These are phyloP conservation scores for Ephialtes manifestator DNA, from an alignment of 2,888 invertebrate species.

Conservation along the genomic window DNA sequence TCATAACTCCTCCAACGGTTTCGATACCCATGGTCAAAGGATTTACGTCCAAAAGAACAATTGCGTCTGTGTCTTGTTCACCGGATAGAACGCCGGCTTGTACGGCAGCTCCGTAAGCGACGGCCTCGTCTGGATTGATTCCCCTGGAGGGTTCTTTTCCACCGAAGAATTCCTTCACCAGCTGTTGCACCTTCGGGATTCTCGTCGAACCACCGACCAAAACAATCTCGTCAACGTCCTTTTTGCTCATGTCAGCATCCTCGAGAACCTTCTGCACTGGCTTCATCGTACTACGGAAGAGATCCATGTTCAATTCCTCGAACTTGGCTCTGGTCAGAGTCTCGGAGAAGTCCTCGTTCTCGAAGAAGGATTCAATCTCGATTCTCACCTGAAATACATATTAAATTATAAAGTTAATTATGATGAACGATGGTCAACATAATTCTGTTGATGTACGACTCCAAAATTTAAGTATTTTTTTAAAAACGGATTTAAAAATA, in stretches of 20 bases:
- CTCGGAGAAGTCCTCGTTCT: slow-evolving; percentile 99
- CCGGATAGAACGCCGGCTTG: slow-evolving; percentile 99
- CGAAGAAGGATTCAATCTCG: slow-evolving; percentile 99
- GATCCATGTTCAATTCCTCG: slow-evolving; percentile 97
- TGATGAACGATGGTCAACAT: not conserved
- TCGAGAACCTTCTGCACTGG: slow-evolving; percentile 95
- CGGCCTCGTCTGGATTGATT: slow-evolving; percentile 99
- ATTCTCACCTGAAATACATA: slow-evolving; percentile 91
- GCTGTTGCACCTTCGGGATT: slow-evolving; percentile 98
- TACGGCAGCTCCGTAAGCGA: slow-evolving; percentile 99
- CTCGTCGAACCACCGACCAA: slow-evolving; percentile 99
- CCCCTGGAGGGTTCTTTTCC: slow-evolving; percentile 99
- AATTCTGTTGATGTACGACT: not conserved
- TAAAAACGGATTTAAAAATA: no score
- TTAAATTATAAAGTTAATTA: slow-evolving; percentile 8
- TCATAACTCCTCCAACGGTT: slow-evolving; percentile 99
- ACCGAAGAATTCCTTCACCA: slow-evolving; percentile 97
- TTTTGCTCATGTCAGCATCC: slow-evolving; percentile 99
- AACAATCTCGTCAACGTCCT: slow-evolving; percentile 99
- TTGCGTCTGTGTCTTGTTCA: slow-evolving; percentile 98
- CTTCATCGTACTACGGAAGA: slow-evolving; percentile 89
- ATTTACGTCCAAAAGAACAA: slow-evolving; percentile 98
- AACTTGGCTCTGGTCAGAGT: slow-evolving; percentile 99
- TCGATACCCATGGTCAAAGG: slow-evolving; percentile 99
- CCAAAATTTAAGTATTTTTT: no score